Percentiles rank a stretch among this genome's conserved stretches.
Conservation (phyloP, 2,113 vertebrate genomes). For the Sander vitreus region DNA sequence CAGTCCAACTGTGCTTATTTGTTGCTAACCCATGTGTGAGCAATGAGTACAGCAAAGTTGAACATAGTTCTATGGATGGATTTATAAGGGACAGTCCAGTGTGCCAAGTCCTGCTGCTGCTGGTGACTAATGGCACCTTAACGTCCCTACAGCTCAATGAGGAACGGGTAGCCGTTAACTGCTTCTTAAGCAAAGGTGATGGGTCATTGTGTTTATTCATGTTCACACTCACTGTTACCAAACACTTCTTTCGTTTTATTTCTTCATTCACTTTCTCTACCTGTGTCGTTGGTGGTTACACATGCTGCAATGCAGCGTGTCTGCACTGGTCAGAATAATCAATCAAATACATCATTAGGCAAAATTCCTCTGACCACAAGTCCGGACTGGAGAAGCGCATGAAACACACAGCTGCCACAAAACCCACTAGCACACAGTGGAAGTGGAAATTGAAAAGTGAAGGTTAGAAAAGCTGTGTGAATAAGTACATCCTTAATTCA, state of each 20-base stretch:
- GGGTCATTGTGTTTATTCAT: slow-evolving; percentile 31
- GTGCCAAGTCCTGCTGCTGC: neutral
- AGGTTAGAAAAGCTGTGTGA: neutral
- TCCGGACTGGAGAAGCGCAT: neutral
- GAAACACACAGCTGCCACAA: neutral
- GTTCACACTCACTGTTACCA: neutral
- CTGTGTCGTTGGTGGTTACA: neutral
- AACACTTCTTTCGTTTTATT: neutral
- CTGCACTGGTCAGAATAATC: slow-evolving; percentile 20
- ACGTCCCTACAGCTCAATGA: neutral
- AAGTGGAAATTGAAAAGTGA: neutral
- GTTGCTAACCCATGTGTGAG: neutral
- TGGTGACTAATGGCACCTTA: slow-evolving; percentile 16
- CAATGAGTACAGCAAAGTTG: neutral
- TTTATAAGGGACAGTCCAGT: neutral
- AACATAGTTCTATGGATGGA: neutral
- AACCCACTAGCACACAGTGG: neutral
- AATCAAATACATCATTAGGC: slow-evolving; percentile 44
- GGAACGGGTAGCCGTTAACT: neutral
- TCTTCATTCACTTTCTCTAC: neutral
- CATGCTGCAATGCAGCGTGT: slow-evolving; percentile 7
- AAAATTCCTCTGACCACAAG: slow-evolving; percentile 35
- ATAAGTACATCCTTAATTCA: neutral
- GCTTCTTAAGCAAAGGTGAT: neutral
- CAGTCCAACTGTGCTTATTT: neutral